Conservation (phyloP, 1,140 invertebrate genomes). For the Drosophila saltans region DNA sequence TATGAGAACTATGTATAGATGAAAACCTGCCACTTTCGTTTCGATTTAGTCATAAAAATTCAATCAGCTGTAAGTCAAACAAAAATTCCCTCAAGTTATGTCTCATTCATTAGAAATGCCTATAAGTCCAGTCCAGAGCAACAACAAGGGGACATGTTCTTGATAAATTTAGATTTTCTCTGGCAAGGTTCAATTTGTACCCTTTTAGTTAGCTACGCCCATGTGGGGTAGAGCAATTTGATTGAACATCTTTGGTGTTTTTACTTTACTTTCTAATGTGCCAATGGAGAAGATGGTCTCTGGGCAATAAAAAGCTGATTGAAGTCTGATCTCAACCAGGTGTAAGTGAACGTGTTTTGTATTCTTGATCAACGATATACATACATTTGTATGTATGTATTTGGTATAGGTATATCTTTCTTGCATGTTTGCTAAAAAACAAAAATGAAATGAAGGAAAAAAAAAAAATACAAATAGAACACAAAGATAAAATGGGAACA, state of each 20-base stretch:
- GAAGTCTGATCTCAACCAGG: conserved; percentile 26
- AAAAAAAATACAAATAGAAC: background rate
- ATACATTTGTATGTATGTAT: background rate
- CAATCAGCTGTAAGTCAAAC: too few species aligned
- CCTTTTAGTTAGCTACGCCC: conserved; percentile 7
- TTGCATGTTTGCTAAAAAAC: conserved; percentile 47
- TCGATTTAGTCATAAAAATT: too few species aligned
- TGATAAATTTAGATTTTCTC: too few species aligned
- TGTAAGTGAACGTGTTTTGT: conserved; percentile 56
- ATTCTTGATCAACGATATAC: conserved; percentile 48
- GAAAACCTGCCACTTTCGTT: too few species aligned
- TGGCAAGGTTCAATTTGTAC: background rate
- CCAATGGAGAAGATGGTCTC: conserved; percentile 33
- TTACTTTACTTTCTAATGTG: conserved; percentile 76
- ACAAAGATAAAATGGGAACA: background rate
- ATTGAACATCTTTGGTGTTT: conserved; percentile 72
- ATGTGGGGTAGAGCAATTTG: conserved; percentile 43
- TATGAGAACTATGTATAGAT: too few species aligned
- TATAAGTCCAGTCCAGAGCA: too few species aligned
- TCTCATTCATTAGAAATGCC: too few species aligned
- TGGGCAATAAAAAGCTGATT: conserved; percentile 27
- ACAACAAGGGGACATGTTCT: too few species aligned
- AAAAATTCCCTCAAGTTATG: too few species aligned
- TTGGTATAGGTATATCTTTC: conserved; percentile 8
- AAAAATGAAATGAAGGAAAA: conserved; percentile 5